Percentiles rank a stretch among this genome's conserved stretches.
Evolutionary conservation across 2,113 vertebrate species (phyloP).

Genomic region (Menura novaehollandiae): DNA sequence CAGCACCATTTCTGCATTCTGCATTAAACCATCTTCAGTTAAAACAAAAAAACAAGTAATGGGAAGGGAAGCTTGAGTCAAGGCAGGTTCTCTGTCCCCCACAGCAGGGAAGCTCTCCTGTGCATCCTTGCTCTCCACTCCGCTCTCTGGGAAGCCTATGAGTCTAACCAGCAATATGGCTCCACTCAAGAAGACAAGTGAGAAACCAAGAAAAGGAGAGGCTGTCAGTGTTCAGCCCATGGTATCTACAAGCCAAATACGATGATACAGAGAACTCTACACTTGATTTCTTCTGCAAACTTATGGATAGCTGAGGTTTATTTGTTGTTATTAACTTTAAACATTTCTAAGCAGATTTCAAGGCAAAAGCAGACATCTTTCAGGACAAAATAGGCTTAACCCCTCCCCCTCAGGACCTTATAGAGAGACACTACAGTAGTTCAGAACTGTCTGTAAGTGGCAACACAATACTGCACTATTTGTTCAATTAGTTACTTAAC

Average conservation of each 20-base stretch:
- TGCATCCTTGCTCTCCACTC: neutral
- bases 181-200: neutral
- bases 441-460: neutral
- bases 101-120: neutral
- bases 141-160: neutral
- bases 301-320: neutral
- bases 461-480: neutral
- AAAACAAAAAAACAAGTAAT: neutral
- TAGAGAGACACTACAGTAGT: neutral
- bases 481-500: neutral
- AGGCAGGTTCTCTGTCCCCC: neutral
- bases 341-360: neutral
- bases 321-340: neutral
- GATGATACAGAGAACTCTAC: neutral
- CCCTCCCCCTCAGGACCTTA: neutral
- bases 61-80: neutral
- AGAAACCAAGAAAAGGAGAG: neutral
- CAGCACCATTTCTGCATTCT: neutral
- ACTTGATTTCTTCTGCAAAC: neutral
- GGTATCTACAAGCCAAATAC: neutral
- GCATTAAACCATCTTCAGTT: neutral
- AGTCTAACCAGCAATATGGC: neutral
- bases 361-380: neutral
- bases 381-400: neutral
- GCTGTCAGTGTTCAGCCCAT: neutral